These are phyloP conservation scores for Junco hyemalis DNA, from an alignment of 2,113 vertebrate species.

Conservation along the genomic window DNA sequence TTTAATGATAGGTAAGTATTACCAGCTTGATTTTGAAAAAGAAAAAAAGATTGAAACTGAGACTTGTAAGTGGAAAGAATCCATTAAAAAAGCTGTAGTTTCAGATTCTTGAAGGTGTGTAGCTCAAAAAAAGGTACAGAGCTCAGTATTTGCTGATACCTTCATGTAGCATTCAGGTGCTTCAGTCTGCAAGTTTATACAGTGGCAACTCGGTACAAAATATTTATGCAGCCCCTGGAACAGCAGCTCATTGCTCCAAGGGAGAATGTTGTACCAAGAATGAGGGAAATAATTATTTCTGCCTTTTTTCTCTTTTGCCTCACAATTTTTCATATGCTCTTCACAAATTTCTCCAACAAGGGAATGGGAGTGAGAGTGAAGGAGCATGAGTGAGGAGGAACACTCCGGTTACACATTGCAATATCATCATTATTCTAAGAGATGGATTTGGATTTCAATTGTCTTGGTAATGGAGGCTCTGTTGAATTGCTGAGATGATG, in stretches of 20 bases:
- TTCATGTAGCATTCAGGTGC: background rate
- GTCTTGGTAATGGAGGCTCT: background rate
- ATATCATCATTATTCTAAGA: fast-evolving
- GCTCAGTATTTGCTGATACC: background rate
- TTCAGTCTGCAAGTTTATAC: background rate
- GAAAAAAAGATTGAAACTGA: background rate
- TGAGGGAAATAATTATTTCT: background rate
- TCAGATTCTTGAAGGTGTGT: background rate
- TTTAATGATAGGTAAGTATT: background rate
- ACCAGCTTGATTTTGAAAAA: background rate
- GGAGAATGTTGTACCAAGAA: background rate
- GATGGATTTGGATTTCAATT: background rate
- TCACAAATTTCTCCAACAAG: background rate
- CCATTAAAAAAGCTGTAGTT: background rate
- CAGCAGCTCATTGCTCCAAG: background rate
- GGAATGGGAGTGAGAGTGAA: background rate
- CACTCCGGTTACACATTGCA: background rate
- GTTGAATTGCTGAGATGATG: background rate
- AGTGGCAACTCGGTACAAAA: background rate
- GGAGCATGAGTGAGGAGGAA: background rate
- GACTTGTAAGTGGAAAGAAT: background rate
- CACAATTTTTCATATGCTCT: fast-evolving
- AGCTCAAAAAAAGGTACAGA: background rate
- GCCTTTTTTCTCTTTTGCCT: background rate
- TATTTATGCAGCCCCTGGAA: background rate